Conservation (phyloP, 2,888 invertebrate genomes). For the Ochropleura plecta region DNA sequence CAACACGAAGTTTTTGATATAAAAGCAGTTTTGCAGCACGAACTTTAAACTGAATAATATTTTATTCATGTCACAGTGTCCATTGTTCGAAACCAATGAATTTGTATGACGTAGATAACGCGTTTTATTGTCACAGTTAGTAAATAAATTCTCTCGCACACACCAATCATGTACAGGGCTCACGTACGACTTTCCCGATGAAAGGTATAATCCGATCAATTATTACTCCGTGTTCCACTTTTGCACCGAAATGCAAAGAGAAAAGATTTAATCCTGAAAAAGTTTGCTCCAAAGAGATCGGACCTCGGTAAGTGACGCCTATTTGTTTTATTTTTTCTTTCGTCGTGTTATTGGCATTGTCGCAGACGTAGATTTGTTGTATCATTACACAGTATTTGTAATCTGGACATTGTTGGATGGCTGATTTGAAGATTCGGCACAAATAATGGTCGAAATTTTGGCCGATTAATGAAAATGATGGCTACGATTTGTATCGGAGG, state of each 20-base stretch:
- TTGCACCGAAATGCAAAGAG: slow-evolving; percentile 79
- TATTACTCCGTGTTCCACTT: slow-evolving; percentile 85
- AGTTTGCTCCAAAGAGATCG: slow-evolving; percentile 55
- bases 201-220: slow-evolving; percentile 89
- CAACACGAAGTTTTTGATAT: slow-evolving; percentile 21
- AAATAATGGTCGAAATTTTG: slow-evolving; percentile 34
- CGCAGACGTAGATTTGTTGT: slow-evolving; percentile 45
- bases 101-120: slow-evolving; percentile 82
- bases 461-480: slow-evolving; percentile 41
- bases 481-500: slow-evolving; percentile 30
- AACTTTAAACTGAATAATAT: slow-evolving; percentile 76
- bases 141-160: slow-evolving; percentile 82
- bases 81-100: slow-evolving; percentile 77
- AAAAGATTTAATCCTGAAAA: slow-evolving; percentile 75
- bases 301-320: slow-evolving; percentile 28
- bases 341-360: slow-evolving; percentile 35
- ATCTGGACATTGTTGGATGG: slow-evolving; percentile 49
- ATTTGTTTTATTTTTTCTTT: slow-evolving; percentile 29
- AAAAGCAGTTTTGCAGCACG: slow-evolving; percentile 66
- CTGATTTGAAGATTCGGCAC: slow-evolving; percentile 38
- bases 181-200: slow-evolving; percentile 81
- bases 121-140: slow-evolving; percentile 84
- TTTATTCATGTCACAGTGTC: slow-evolving; percentile 77
- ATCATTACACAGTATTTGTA: slow-evolving; percentile 52
- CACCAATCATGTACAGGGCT: slow-evolving; percentile 85